These are phyloP conservation scores for Adelges cooleyi DNA, from an alignment of 1,140 invertebrate genomes.

Conservation along the genomic window DNA sequence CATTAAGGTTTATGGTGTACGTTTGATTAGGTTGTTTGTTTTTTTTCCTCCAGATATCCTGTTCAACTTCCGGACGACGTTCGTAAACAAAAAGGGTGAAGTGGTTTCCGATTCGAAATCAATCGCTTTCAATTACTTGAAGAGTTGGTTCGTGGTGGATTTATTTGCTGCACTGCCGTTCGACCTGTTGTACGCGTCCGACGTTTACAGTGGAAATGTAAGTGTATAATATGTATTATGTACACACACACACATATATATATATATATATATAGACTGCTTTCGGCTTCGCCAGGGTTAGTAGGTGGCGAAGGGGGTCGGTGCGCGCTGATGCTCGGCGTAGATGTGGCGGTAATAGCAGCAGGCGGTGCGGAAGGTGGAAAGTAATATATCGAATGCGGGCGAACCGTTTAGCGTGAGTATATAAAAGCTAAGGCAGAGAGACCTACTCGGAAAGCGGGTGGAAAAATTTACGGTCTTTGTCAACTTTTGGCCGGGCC, in stretches of 20 bases:
- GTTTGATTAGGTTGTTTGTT: neutral
- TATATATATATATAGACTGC: too few species aligned
- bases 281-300: too few species aligned
- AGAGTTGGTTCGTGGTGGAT: conserved; percentile 91
- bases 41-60: conserved; percentile 76
- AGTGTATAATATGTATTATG: too few species aligned
- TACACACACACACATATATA: too few species aligned
- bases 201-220: conserved; percentile 73
- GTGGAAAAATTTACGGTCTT: conserved; percentile 13
- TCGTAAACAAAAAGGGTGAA: conserved; percentile 96
- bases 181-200: conserved; percentile 82
- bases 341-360: too few species aligned
- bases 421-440: too few species aligned
- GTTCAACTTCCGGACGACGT: conserved; percentile 96
- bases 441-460: neutral
- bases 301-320: too few species aligned
- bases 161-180: conserved; percentile 90
- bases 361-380: too few species aligned
- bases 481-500: neutral
- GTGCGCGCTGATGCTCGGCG: too few species aligned
- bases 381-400: too few species aligned
- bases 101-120: conserved; percentile 84
- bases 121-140: conserved; percentile 84
- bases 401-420: too few species aligned
- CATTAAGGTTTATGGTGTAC: too few species aligned